Conservation (phyloP, 2,113 vertebrate genomes). For the Leptodactylus fuscus region DNA sequence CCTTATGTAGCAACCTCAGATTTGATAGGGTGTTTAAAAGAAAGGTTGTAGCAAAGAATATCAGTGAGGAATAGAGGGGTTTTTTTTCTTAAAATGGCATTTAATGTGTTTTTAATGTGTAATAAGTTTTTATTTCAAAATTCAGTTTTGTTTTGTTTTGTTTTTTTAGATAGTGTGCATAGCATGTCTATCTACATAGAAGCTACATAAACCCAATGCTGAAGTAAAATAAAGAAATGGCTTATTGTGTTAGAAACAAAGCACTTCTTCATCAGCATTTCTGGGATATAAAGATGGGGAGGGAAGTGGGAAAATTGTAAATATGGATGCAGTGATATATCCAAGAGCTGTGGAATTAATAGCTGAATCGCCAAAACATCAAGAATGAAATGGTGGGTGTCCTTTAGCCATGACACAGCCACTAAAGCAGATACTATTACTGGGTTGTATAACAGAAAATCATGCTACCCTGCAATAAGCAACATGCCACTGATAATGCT, state of each 20-base stretch:
- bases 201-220: slow-evolving; percentile 6
- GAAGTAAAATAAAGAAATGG: slow-evolving; percentile 5
- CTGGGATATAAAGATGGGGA: neutral
- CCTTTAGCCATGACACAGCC: slow-evolving; percentile 7
- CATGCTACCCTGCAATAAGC: neutral
- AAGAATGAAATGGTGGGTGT: slow-evolving; percentile 18
- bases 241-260: slow-evolving; percentile 48
- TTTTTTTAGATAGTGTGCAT: neutral
- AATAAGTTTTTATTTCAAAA: no score
- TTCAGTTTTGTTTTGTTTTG: no score
- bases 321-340: slow-evolving; percentile 1
- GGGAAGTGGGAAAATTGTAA: slow-evolving; percentile 34
- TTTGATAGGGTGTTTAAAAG: no score
- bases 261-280: slow-evolving; percentile 12
- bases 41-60: no score
- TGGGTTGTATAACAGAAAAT: neutral
- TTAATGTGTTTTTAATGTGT: no score
- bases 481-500: no score
- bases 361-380: slow-evolving; percentile 38
- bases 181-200: no score
- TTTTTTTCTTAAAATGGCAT: no score
- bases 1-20: no score
- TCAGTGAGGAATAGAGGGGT: no score
- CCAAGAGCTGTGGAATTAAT: neutral
- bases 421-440: neutral